Evolutionary conservation across 2,888 invertebrate genomes (phyloP).

Genomic region (Hypena proboscidalis): DNA sequence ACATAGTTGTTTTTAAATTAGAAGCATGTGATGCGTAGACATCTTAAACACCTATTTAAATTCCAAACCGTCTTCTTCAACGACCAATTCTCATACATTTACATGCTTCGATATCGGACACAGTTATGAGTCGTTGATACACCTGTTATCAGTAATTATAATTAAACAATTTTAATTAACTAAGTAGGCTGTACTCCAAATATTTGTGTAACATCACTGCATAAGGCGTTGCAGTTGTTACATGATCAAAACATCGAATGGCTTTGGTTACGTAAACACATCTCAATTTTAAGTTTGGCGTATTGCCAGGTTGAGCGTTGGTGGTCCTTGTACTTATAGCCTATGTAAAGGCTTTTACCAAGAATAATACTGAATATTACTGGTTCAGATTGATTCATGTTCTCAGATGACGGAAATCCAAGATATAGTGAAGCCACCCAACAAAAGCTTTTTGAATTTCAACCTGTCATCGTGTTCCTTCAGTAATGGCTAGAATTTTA

Average conservation of each 20-base stretch:
- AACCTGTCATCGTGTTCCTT: no score
- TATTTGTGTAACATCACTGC: slow-evolving; percentile 20
- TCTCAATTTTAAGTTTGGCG: slow-evolving; percentile 30
- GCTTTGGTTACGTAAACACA: slow-evolving; percentile 31
- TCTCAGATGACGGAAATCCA: no score
- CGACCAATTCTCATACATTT: not conserved
- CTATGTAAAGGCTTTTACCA: not conserved
- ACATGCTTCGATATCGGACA: not conserved
- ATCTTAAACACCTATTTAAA: slow-evolving; percentile 30
- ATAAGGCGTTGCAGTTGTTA: slow-evolving; percentile 34
- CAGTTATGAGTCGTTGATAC: not conserved
- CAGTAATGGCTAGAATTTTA: no score
- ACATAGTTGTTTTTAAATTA: slow-evolving; percentile 35
- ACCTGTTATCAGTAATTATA: slow-evolving; percentile 26
- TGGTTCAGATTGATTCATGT: no score
- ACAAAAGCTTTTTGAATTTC: no score
- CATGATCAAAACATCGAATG: slow-evolving; percentile 30
- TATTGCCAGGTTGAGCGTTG: slow-evolving; percentile 19
- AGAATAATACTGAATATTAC: no score
- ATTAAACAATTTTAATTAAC: slow-evolving; percentile 21
- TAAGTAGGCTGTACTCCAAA: slow-evolving; percentile 13
- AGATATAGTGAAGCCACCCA: no score
- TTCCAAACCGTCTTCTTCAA: no score
- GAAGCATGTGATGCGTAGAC: slow-evolving; percentile 28
- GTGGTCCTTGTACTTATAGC: not conserved